Evolutionary conservation across 2,113 vertebrate genomes (phyloP), one percentile per base, ranked within the genome.

Genomic region (Spea multiplicata): DNA sequence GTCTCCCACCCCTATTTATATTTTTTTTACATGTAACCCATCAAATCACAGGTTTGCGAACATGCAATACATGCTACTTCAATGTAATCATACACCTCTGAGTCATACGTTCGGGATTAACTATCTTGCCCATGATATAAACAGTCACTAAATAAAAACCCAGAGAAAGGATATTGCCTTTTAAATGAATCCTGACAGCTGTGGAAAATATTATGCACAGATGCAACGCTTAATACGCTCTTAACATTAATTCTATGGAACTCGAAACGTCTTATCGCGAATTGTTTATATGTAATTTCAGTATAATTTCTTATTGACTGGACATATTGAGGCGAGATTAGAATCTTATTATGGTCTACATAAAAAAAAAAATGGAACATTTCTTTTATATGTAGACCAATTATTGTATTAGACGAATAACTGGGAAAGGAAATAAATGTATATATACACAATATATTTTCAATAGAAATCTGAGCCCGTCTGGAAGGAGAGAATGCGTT

Each of bases 101-200:
- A 88, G 83, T 91, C 91, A 91, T 90, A 88, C 85, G 82, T 75
- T 76, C 81, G 83, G 87, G 87, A 89, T 90, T 88, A 89, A 85
- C 89, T 86, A 84, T 87, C 88, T 85, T 87, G 83, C 88, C 80
- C 85, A 71, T 81, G 89, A 88, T 83, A 85, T 88, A 93, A 92
- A 92, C 90, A 91, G 87, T 88, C 86, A 81, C 89, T 87, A 87
- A 90, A 85, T 86, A 88, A 86, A 30, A 88, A 89, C 86, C 85
- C 85, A 87, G 87, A 59, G 76, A 85, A 89, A 89, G 90, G 89
- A 86, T 90, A 89, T 90, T 91, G 90, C 90, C 87, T 92, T 89
- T 91, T 90, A 90, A 92, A 93, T 90, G 83, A 89, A 80, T 84
- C 89, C 86, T 92, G 90, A 90, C 89, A 91, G 88, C 88, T 90